Conservation (phyloP, 2,797 vertebrate genomes). For the Cuculus canorus region DNA sequence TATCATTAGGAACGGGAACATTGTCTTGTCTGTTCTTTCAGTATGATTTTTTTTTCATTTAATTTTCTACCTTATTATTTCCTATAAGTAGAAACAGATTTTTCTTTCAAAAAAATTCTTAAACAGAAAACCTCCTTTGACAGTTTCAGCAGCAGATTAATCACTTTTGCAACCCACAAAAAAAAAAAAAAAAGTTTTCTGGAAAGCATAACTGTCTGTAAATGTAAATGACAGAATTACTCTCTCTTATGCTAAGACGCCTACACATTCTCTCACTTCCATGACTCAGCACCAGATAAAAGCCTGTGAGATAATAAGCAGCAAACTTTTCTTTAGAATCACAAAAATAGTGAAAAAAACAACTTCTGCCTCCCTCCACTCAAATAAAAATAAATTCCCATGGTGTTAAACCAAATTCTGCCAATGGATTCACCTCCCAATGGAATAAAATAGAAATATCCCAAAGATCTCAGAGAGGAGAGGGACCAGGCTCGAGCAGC, state of each 20-base stretch:
- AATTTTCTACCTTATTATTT: constrained; percentile 53
- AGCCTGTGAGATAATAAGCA: constrained; percentile 66
- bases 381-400: background rate
- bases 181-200: constrained; percentile 79
- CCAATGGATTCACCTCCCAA: background rate
- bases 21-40: constrained; percentile 48
- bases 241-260: constrained; percentile 75
- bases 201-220: constrained; percentile 80
- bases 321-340: constrained; percentile 63
- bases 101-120: constrained; percentile 64
- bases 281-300: constrained; percentile 81
- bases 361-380: background rate
- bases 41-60: background rate
- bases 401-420: background rate
- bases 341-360: constrained; percentile 30
- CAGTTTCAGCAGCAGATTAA: constrained; percentile 77
- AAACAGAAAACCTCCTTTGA: constrained; percentile 72
- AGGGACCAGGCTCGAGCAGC: background rate
- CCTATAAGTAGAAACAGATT: constrained; percentile 69
- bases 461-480: background rate
- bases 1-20: constrained; percentile 43
- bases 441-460: background rate
- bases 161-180: constrained; percentile 74
- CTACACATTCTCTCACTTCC: constrained; percentile 79
- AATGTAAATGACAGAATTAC: constrained; percentile 78